Evolutionary conservation across 2,113 vertebrate genomes (phyloP), one percentile per base, ranked within the genome.

Genomic region (Zapornia atra): DNA sequence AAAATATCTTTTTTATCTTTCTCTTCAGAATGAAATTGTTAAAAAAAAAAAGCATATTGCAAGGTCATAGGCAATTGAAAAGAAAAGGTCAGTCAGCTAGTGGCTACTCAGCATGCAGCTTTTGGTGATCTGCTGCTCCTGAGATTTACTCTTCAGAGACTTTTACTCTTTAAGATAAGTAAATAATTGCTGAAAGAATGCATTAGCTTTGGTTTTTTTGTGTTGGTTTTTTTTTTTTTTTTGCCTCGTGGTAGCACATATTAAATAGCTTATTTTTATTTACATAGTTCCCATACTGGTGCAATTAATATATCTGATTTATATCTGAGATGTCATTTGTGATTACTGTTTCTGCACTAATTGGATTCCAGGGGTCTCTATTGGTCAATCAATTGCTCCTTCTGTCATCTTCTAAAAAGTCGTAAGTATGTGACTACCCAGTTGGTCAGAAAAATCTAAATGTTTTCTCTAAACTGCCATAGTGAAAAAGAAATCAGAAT

Each of bases 371-470:
- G 75, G 72, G 21, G 21, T 86, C 72, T 94, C 54, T 65, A 31
- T 17, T 92, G 70, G 77, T 94, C 92, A 97, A 78, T 94, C 81
- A 93, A 9, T 91, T 97, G 80, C 90, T 92, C 19, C 48, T 82
- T 96, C 65, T 87, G 92, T 94, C 89, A 90, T 90, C 28, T 57
- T 82, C n/a, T 28, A 93, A 38, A 82, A 54, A 42, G 25, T 31
- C 33, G 73, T 34, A 38, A 70, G 31, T 54, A 73, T 94, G 34
- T 63, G 8, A 85, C 69, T 94, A 19, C 61, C 36, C 53, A 88
- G 78, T 17, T 86, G 24, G 33, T 57, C 84, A 77, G 89, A 21
- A 77, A 91, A 87, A 51, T 46, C 50, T 22, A 84, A 94, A 82
- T 61, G 15, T 44, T 86, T 92, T 61, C 38, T 94, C 40, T 69